These are phyloP conservation scores for Lepidochrysops patricia DNA, from an alignment of 2,888 invertebrate species.

Conservation along the genomic window DNA sequence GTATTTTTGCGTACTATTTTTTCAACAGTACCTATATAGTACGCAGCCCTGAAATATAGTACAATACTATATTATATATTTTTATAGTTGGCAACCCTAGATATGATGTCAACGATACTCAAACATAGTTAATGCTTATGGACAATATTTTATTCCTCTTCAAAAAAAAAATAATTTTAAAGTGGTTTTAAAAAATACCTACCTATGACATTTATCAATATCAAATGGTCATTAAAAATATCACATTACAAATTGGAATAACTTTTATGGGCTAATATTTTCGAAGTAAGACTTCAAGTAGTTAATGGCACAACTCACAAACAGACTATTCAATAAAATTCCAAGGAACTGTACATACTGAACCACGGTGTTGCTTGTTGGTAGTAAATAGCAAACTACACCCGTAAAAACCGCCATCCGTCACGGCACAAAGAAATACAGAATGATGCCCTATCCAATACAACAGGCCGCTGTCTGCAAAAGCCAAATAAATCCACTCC, in stretches of 20 bases:
- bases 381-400: slow-evolving; percentile 20
- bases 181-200: too few species aligned
- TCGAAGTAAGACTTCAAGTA: too few species aligned
- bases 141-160: not conserved
- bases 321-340: not conserved
- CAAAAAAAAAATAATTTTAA: too few species aligned
- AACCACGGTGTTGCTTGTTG: not conserved
- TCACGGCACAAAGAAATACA: slow-evolving; percentile 62
- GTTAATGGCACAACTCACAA: not conserved
- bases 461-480: slow-evolving; percentile 58
- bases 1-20: too few species aligned
- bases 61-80: too few species aligned
- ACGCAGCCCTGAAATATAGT: too few species aligned
- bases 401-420: slow-evolving; percentile 43
- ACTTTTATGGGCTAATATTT: too few species aligned
- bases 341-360: not conserved
- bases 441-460: slow-evolving; percentile 63
- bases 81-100: too few species aligned
- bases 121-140: not conserved
- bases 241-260: too few species aligned
- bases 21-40: too few species aligned
- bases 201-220: too few species aligned
- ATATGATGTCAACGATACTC: not conserved
- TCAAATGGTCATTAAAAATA: too few species aligned
- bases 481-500: slow-evolving; percentile 11